Evolutionary conservation across 2,888 invertebrate genomes (phyloP).

Genomic region (Germaria angustata): DNA sequence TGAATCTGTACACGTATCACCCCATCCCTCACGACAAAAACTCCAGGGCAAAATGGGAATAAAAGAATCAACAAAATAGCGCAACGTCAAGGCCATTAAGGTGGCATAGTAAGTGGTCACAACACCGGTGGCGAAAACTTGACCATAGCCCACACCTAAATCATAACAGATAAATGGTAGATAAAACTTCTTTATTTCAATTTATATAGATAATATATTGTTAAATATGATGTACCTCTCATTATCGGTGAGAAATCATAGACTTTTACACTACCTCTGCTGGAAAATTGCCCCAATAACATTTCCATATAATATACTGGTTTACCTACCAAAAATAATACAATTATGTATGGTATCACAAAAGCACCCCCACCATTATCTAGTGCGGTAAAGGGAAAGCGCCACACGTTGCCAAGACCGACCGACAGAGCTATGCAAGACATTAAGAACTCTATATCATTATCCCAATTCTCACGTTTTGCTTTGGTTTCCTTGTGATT

Average conservation of each 20-base stretch:
- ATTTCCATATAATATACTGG: constrained; percentile 88
- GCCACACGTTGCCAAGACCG: constrained; percentile 85
- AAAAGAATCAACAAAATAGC: constrained; percentile 84
- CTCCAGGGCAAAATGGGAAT: constrained; percentile 84
- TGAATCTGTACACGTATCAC: constrained; percentile 76
- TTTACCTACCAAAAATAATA: constrained; percentile 84
- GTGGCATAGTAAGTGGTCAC: constrained; percentile 85
- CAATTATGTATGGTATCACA: constrained; percentile 84
- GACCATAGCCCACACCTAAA: constrained; percentile 82
- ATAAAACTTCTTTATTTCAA: too few relatives aligned
- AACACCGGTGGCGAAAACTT: constrained; percentile 81
- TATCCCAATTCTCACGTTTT: constrained; percentile 81
- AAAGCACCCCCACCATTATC: constrained; percentile 86
- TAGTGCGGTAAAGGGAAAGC: constrained; percentile 84
- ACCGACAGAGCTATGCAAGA: constrained; percentile 83
- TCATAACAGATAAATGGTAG: neutral
- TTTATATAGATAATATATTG: neutral
- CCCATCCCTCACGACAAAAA: constrained; percentile 82
- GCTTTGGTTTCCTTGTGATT: neutral
- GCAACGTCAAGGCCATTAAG: constrained; percentile 84
- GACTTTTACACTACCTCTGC: constrained; percentile 85
- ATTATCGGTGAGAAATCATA: constrained; percentile 85
- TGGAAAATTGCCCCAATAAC: constrained; percentile 86
- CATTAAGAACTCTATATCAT: constrained; percentile 84
- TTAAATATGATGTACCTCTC: constrained; percentile 81